phyloP scores from a whole-genome alignment of 2,113 vertebrate genomes.

The Thamnaconus septentrionalis region DNA sequence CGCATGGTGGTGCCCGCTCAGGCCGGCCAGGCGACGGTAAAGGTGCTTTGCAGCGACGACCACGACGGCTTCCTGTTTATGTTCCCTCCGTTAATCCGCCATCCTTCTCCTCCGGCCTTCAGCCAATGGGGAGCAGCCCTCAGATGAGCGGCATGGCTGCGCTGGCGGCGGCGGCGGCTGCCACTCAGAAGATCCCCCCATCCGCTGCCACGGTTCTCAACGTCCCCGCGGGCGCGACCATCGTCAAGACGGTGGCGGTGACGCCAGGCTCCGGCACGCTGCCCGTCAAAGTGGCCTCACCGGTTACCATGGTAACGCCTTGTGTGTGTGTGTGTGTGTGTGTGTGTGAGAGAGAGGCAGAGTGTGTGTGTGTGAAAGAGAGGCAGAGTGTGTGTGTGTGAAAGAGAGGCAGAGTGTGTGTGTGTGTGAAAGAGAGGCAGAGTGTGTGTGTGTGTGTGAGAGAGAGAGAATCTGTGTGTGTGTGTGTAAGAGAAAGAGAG shows the following conservation, averaged over 20 bases:
- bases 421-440: not conserved
- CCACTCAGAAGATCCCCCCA: conserved; percentile 87
- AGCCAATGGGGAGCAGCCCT: conserved; percentile 83
- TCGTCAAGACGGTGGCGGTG: conserved; percentile 81
- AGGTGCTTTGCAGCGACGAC: not conserved
- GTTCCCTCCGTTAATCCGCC: not conserved
- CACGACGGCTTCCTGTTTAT: not conserved
- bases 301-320: conserved; percentile 69
- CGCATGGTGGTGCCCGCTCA: conserved; percentile 84
- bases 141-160: conserved; percentile 92
- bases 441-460: not conserved
- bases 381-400: not conserved
- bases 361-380: not conserved
- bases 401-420: not conserved
- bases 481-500: not conserved
- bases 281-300: conserved; percentile 62
- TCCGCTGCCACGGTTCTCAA: conserved; percentile 79
- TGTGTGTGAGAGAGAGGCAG: not conserved
- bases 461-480: too few relatives aligned
- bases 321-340: not conserved
- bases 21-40: conserved; percentile 74
- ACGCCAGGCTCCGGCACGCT: conserved; percentile 74
- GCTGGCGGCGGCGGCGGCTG: conserved; percentile 81
- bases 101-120: not conserved
- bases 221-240: conserved; percentile 79